Conservation (phyloP, 2,888 invertebrate genomes). For the Caenorhabditis sp. region DNA sequence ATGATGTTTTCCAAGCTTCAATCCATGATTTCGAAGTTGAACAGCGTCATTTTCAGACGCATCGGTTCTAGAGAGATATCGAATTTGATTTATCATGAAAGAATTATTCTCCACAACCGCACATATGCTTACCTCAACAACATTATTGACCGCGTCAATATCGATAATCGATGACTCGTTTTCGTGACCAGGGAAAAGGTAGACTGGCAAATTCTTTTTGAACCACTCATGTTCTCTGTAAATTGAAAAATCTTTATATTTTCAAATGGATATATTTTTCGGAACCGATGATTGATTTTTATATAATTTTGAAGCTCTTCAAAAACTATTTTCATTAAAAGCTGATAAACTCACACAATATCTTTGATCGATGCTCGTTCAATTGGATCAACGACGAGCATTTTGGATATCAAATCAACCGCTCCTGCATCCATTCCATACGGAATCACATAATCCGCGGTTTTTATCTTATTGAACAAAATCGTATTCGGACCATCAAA, state of each 20-base stretch:
- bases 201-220: conserved; percentile 90
- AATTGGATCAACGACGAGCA: conserved; percentile 95
- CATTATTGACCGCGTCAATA: conserved; percentile 89
- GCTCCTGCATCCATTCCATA: conserved; percentile 93
- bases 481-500: conserved; percentile 99
- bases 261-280: too few species aligned
- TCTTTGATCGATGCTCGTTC: conserved; percentile 82
- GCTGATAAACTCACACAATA: conserved; percentile 50
- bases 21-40: too few species aligned
- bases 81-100: too few species aligned
- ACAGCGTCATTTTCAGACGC: too few species aligned
- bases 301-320: conserved; percentile 3
- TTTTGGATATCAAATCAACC: conserved; percentile 87
- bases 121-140: conserved; percentile 77
- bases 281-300: too few species aligned
- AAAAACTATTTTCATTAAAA: too few species aligned
- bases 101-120: too few species aligned
- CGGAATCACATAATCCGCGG: conserved; percentile 95
- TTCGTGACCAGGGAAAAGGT: conserved; percentile 91
- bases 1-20: too few species aligned
- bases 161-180: conserved; percentile 95
- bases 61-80: too few species aligned
- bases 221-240: conserved; percentile 96
- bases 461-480: conserved; percentile 94
- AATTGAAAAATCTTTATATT: too few species aligned